Base-by-base conservation (phyloP, 1,140 invertebrate species). In the Araneus ventricosus region DNA sequence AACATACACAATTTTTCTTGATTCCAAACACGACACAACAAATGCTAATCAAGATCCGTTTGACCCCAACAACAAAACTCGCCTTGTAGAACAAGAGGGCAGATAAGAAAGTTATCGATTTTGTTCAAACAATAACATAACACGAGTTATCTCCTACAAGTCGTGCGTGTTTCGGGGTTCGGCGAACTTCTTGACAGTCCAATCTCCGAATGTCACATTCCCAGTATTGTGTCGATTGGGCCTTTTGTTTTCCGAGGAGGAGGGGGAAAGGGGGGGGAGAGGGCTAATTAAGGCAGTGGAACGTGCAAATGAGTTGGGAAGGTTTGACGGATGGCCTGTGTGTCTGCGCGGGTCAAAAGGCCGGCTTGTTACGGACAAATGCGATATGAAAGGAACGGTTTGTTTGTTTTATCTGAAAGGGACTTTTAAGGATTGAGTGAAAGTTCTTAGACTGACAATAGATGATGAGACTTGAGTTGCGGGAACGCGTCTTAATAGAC, bases 61-160 rank as follows among this genome's bases (percentile, higher is more conserved):
- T 63, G 61, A 63, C n/a, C n/a, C 63, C n/a, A 7, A 8, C 0
- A 30, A n/a, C 10, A n/a, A 3, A n/a, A n/a, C n/a, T 67, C 10
- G 27, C 7, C 63, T 67, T 67, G n/a, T 4, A 67, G n/a, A 7
- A 63, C 22, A 22, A n/a, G 61, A 5, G 39, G 39, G 6, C n/a
- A 41, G 37, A 82, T 75, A 82, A 82, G 80, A 41, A 22, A n/a
- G 22, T 82, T 82, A 82, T 82, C 80, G 37, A 27, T 82, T 82
- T 82, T 82, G 39, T 52, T 82, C 80, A 45, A 52, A 82, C 80
- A 82, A 82, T 82, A 82, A 82, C 41, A 82, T 27, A 22, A 27
- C 80, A 27, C 5, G 30, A 27, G 30, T 82, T 45, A 82, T 45
- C 24, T 82, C 37, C 0, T 39, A 30, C n/a, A n/a, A 41, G 39